Base-by-base conservation (phyloP, 2,888 invertebrate genomes). In the Nezara viridula region DNA sequence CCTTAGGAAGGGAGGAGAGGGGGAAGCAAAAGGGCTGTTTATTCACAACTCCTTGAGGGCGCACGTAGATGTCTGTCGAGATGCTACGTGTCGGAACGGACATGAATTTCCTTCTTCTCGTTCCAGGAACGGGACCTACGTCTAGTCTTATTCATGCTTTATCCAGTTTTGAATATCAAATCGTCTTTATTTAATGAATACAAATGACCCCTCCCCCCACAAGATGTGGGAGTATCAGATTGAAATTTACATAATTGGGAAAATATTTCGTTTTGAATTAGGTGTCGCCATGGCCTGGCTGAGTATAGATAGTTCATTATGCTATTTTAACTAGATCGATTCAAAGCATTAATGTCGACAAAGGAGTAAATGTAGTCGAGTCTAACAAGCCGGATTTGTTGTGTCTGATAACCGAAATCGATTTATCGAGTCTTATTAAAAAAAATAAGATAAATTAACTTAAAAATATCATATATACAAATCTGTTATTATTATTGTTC, bases 81-180 rank as follows among this genome's bases (percentile, higher is more conserved):
- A 6, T 4, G 0, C 66, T 37, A 37, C 66, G 37, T 37, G 32
- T 37, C 16, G 32, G 32, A 19, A 7, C 2, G 1, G 9, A 16
- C 66, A 2, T 32, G 32, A 37, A 73, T 73, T 60, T 21, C 19
- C 32, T 73, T 19, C 66, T 1, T 1, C 37, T 37, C 19, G 1
- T 4, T 27, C 4, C n/a, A n/a, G 27, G 5, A 60, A 37, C 66
- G 21, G 37, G 21, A 37, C 1, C 12, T 19, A 21, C 19, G 0
- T 2, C 32, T 37, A 19, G 32, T 73, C 1, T 60, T 73, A 37
- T 37, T 32, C 66, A 73, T 73, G 37, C 32, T 21, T 0, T 73
- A 37, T 73, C 27, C 66, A 19, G 21, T 73, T 73, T 73, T 73
- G 66, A 73, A 73, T 73, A 73, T 37, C 66, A 73, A 73, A 73